Conservation (phyloP, 2,888 invertebrate species). For the Arctia plantaginis region DNA sequence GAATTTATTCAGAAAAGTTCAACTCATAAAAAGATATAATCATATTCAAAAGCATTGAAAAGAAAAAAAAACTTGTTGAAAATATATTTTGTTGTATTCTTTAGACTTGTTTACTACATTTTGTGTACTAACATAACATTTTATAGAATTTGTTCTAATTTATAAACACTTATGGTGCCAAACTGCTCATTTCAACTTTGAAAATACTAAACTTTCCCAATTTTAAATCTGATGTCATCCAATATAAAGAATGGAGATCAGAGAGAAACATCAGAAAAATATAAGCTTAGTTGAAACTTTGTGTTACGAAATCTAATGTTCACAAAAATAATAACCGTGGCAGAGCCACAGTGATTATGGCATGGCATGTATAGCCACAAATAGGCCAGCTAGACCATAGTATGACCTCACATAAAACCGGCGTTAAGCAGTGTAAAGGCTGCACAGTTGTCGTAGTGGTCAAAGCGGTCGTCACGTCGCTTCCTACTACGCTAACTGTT, state of each 20-base stretch:
- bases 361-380: no score
- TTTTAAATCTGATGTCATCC: conserved; percentile 1
- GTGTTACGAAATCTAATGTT: neutral
- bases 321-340: no score
- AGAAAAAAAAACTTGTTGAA: neutral
- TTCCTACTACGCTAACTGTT: no score
- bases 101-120: neutral
- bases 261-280: neutral
- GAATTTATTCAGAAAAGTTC: neutral
- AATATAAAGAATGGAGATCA: neutral
- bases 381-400: no score
- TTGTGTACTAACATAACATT: neutral
- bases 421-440: no score
- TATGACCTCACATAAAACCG: no score
- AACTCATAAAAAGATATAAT: neutral
- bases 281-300: neutral
- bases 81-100: neutral
- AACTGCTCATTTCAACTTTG: neutral
- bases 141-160: neutral
- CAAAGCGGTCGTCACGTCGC: no score
- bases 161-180: neutral
- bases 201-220: neutral
- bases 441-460: no score
- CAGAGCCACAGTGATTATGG: no score
- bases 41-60: neutral